A percentile compares a stretch with the other conserved stretches of the same genome.
Evolutionary conservation across 2,888 invertebrate genomes (phyloP).

Genomic region (Spialia ferax): DNA sequence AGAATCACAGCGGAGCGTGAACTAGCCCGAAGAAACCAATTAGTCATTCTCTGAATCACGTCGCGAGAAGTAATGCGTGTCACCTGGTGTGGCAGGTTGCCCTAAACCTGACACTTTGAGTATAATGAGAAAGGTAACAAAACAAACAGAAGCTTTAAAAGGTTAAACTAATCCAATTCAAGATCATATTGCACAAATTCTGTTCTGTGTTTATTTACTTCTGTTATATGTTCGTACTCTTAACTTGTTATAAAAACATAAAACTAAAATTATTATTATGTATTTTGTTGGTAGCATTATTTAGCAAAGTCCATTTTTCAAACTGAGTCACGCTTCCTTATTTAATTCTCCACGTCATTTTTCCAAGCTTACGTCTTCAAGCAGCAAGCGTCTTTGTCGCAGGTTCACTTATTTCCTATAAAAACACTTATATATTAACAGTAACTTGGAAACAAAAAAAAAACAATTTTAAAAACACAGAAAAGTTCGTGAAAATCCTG

Average conservation of each 20-base stretch:
- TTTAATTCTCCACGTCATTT: too few relatives aligned
- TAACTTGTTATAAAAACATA: too few relatives aligned
- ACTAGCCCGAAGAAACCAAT: conserved; percentile 29
- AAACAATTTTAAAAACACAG: too few relatives aligned
- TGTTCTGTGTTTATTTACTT: not conserved
- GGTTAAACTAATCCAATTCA: not conserved
- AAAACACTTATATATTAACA: too few relatives aligned
- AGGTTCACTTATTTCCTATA: too few relatives aligned
- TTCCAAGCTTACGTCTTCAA: not conserved
- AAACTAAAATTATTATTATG: too few relatives aligned
- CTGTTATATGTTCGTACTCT: not conserved
- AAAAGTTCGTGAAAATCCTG: too few relatives aligned
- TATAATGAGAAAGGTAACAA: conserved; percentile 12
- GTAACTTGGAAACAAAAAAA: too few relatives aligned
- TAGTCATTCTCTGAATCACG: conserved; percentile 35
- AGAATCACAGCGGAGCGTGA: conserved; percentile 16
- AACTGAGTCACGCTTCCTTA: conserved; percentile 25
- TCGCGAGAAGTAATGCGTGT: conserved; percentile 17
- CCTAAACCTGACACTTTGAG: conserved; percentile 15
- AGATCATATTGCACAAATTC: too few relatives aligned
- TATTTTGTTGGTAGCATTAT: too few relatives aligned
- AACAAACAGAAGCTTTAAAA: not conserved
- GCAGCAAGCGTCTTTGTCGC: not conserved
- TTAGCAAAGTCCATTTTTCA: not conserved
- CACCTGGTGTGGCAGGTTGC: conserved; percentile 32